Percentiles rank a stretch among this genome's conserved stretches.
Evolutionary conservation across 2,888 invertebrate genomes (phyloP).

Genomic region (Mongoloraphidia duomilia): DNA sequence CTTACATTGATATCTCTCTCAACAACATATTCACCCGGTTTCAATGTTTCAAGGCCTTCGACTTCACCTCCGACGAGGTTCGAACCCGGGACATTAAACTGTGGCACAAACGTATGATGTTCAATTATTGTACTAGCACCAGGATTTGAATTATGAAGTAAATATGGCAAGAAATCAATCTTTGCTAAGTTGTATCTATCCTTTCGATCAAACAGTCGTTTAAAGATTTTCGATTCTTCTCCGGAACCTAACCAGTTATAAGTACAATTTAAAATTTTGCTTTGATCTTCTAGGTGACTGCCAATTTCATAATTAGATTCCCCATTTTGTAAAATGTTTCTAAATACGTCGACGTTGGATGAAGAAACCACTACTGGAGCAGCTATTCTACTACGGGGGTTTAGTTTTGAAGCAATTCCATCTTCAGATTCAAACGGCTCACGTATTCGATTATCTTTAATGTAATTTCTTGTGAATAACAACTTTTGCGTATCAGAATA

Average conservation of each 20-base stretch:
- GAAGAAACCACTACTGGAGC: constrained; percentile 88
- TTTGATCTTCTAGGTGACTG: constrained; percentile 88
- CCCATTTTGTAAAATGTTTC: constrained; percentile 86
- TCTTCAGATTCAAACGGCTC: constrained; percentile 65
- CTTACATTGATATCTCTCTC: constrained; percentile 87
- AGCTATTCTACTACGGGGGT: constrained; percentile 82
- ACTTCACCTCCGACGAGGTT: constrained; percentile 81
- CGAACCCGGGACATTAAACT: constrained; percentile 50
- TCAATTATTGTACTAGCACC: constrained; percentile 69
- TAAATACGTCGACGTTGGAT: constrained; percentile 71
- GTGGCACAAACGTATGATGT: constrained; percentile 62
- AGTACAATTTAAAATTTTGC: constrained; percentile 83
- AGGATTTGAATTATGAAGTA: constrained; percentile 80
- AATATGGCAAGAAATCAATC: constrained; percentile 80
- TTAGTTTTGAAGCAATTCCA: constrained; percentile 52
- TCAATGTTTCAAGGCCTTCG: constrained; percentile 72
- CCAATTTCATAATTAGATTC: constrained; percentile 88
- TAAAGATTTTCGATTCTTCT: constrained; percentile 57
- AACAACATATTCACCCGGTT: constrained; percentile 79
- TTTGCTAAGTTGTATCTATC: constrained; percentile 90
- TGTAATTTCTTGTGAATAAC: constrained; percentile 74
- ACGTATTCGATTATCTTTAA: constrained; percentile 69
- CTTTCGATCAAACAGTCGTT: constrained; percentile 67
- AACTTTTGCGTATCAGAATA: constrained; percentile 71
- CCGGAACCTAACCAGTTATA: constrained; percentile 84